These are phyloP conservation scores for Acridotheres tristis DNA, from an alignment of 2,797 vertebrate species.

Conservation along the genomic window DNA sequence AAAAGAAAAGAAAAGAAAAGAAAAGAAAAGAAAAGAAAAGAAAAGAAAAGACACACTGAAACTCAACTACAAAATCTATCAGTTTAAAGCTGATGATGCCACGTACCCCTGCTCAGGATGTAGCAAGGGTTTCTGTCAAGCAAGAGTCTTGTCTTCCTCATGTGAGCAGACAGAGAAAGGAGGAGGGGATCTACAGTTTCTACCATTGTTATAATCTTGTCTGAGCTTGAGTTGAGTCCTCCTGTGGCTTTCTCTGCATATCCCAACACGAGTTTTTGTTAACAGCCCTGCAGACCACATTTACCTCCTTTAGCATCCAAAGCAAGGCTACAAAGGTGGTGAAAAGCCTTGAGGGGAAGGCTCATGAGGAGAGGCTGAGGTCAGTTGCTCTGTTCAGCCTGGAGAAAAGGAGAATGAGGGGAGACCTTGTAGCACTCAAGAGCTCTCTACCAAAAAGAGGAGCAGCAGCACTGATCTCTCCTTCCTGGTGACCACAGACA, in stretches of 20 bases:
- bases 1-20: too few relatives aligned
- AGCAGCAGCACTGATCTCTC: fast-evolving
- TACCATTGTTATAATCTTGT: background rate
- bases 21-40: too few relatives aligned
- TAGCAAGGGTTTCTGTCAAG: background rate
- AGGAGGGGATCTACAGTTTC: background rate
- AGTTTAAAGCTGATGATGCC: background rate
- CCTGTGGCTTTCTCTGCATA: background rate
- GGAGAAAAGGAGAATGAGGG: background rate
- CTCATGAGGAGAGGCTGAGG: fast-evolving
- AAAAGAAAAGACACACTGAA: background rate
- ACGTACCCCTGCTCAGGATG: fast-evolving
- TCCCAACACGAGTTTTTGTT: background rate
- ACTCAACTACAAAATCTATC: background rate
- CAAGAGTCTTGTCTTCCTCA: background rate
- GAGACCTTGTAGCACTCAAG: background rate
- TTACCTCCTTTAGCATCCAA: background rate
- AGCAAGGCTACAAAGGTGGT: background rate
- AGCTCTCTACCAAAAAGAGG: background rate
- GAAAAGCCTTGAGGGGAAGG: background rate
- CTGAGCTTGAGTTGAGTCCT: background rate
- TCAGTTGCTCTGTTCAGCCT: background rate
- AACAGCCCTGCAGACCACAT: background rate
- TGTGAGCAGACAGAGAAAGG: background rate
- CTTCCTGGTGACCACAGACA: fast-evolving